Base-by-base conservation (phyloP, 1,140 invertebrate species). In the Anadara kagoshimensis region DNA sequence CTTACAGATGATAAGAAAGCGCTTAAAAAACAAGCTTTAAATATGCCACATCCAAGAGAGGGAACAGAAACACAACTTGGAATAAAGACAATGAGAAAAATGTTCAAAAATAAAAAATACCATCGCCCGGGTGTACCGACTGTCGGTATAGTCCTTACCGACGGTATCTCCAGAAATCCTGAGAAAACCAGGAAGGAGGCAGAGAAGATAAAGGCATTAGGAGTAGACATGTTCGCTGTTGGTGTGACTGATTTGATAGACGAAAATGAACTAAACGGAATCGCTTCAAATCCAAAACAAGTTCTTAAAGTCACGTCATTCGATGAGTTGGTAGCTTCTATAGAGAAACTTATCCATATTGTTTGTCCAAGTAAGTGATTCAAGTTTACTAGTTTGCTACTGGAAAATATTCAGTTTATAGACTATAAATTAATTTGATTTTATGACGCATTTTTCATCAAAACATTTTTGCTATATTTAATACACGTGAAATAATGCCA, bases 311-410 rank as follows among this genome's bases (percentile, higher is more conserved):
- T 68, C 10, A 44, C 56, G 43, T 58, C 66, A 3, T 68, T 68
- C 18, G 44, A 44, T 8, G 43, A 58, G 14, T 41, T 73, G 14
- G 57, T 22, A n/a, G 26, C 44, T 5, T 45, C 44, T 0, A 36
- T 74, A 20, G 20, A 53, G n/a, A 43, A 66, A 22, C 22, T 73
- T 29, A 44, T 73, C n/a, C 44, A 67, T 18, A 44, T 66, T 51
- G 71, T 73, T 5, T 73, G 71, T 67, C 71, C 71, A 24, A 67
- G 71, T 73, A 67, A 67, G 71, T 36, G 29, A 36, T 36, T 36
- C 2, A 36, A 36, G 29, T 36, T 3, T 36, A n/a, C n/a, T n/a
- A n/a, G n/a, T n/a, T n/a, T 36, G 2, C 7, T 36, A 36, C 29
- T 36, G 7, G 29, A 36, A 36, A 36, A 36, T 36, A n/a, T 36